Conservation (phyloP, 2,888 invertebrate genomes). For the Allophyes oxyacanthae region DNA sequence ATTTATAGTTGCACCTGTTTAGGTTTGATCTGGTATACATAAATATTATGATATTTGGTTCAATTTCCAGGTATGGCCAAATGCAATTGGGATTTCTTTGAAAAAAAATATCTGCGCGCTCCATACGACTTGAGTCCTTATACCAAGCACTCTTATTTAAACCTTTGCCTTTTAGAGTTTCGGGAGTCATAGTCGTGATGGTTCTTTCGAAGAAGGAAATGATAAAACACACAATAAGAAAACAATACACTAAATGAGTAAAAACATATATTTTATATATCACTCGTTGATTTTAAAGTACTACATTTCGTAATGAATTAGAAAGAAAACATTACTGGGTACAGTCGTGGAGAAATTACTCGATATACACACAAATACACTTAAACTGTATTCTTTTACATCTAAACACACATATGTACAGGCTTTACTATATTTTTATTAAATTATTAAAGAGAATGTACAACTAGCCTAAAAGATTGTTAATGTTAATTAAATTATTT, state of each 20-base stretch:
- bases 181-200: too few relatives aligned
- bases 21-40: too few relatives aligned
- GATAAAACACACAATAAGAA: constrained; percentile 28
- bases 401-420: constrained; percentile 72
- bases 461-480: constrained; percentile 64
- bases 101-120: too few relatives aligned
- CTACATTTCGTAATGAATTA: constrained; percentile 70
- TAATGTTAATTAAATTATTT: constrained; percentile 56
- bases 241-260: constrained; percentile 83
- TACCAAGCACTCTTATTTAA: too few relatives aligned
- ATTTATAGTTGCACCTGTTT: too few relatives aligned
- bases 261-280: constrained; percentile 89
- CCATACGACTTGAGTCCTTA: too few relatives aligned
- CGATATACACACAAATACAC: constrained; percentile 77
- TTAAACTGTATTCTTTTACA: constrained; percentile 58
- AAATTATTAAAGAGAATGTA: constrained; percentile 69
- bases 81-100: too few relatives aligned
- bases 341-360: constrained; percentile 73
- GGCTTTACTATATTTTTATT: constrained; percentile 55
- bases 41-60: too few relatives aligned
- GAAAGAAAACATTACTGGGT: constrained; percentile 60
- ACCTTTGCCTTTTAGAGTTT: too few relatives aligned
- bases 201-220: background rate
- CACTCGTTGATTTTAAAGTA: constrained; percentile 70
- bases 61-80: too few relatives aligned